Conservation (phyloP, 2,888 invertebrate species). For the Dicroscelio sp. region DNA sequence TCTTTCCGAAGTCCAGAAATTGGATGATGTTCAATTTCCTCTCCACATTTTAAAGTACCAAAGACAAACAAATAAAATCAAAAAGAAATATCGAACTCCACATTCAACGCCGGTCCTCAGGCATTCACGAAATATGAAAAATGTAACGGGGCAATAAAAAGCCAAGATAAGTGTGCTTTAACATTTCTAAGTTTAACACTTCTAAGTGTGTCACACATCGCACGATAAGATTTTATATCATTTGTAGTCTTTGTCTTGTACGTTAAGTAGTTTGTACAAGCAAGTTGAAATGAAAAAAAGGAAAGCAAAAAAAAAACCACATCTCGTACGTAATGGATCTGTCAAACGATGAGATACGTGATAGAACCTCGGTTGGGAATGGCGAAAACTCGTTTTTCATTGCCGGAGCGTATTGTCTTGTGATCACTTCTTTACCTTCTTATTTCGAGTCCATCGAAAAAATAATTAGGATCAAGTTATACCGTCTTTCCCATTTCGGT, state of each 20-base stretch:
- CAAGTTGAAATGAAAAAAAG: neutral
- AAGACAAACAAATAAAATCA: no score
- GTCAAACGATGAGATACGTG: constrained; percentile 34
- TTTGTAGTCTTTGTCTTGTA: neutral
- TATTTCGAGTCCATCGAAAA: neutral
- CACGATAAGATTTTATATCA: neutral
- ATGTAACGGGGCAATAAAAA: no score
- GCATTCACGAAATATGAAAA: no score
- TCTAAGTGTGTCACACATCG: neutral
- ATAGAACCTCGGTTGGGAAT: constrained; percentile 27
- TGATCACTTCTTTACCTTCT: neutral
- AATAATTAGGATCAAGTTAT: neutral
- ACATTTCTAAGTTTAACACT: no score
- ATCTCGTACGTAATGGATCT: constrained; percentile 29
- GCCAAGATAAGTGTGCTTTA: no score
- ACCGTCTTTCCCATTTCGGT: neutral
- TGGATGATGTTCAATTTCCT: no score
- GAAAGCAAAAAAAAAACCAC: neutral
- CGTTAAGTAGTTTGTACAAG: constrained; percentile 1
- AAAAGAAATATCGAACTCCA: no score
- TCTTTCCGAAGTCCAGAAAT: no score
- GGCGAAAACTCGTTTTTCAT: constrained; percentile 40
- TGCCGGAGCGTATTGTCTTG: neutral
- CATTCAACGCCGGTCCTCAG: no score
- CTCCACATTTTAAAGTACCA: no score